Percentiles rank a stretch among this genome's conserved stretches.
Conservation (phyloP, 2,797 vertebrate species). For the Salarias fasciatus region DNA sequence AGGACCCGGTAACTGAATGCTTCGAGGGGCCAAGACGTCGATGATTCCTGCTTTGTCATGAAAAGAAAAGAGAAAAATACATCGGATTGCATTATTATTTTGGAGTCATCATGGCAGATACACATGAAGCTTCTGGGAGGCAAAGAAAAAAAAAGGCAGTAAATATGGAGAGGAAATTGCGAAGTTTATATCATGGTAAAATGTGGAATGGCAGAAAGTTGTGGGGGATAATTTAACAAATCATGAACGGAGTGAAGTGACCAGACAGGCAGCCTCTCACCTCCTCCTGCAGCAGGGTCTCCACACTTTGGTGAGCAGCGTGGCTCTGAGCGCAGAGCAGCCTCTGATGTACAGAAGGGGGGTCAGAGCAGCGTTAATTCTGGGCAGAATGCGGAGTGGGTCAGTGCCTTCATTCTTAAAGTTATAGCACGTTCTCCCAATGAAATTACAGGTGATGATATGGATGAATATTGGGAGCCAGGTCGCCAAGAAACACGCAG, state of each 20-base stretch:
- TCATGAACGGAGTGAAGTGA: no score
- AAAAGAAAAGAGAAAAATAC: background rate
- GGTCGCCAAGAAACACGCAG: conserved; percentile 72
- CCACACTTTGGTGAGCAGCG: conserved; percentile 74
- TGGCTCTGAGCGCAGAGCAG: conserved; percentile 70
- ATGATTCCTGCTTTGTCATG: background rate
- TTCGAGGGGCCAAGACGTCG: background rate
- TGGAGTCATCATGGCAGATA: no score
- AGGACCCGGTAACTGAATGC: background rate
- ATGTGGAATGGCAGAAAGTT: no score
- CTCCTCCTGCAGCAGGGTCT: conserved; percentile 49
- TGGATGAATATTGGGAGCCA: conserved; percentile 81
- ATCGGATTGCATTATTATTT: background rate
- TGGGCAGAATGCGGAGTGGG: conserved; percentile 77
- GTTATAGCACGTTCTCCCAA: conserved; percentile 59
- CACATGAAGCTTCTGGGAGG: no score
- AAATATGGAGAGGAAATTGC: no score
- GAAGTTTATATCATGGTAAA: no score
- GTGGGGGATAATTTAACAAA: no score
- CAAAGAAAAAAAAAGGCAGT: no score
- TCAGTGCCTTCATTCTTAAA: conserved; percentile 81
- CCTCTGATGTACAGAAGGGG: conserved; percentile 81
- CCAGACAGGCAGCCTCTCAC: conserved; percentile 15
- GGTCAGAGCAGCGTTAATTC: conserved; percentile 80
- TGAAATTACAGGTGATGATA: conserved; percentile 67